Evolutionary conservation across 2,888 invertebrate genomes (phyloP).

Genomic region (Elmis aenea): DNA sequence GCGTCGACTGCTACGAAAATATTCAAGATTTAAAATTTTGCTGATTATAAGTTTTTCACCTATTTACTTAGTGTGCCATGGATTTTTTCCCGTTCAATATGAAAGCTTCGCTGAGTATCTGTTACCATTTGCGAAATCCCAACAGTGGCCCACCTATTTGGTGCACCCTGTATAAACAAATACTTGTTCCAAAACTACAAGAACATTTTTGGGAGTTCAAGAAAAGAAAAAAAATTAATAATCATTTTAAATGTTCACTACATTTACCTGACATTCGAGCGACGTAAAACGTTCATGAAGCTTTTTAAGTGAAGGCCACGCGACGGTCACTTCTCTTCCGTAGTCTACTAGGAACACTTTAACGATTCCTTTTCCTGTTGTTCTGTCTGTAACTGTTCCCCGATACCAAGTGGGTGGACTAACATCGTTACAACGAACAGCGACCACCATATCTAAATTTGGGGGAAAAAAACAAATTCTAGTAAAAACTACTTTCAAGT

Average conservation of each 20-base stretch:
- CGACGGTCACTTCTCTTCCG: constrained; percentile 51
- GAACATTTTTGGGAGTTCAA: no score
- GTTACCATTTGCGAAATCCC: no score
- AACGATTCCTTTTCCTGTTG: constrained; percentile 46
- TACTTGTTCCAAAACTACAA: no score
- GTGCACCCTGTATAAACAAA: no score
- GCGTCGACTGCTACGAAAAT: no score
- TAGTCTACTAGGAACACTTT: constrained; percentile 60
- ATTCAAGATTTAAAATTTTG: no score
- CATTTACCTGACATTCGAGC: constrained; percentile 35
- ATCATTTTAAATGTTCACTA: constrained; percentile 1
- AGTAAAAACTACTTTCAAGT: no score
- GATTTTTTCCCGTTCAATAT: no score
- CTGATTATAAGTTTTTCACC: no score
- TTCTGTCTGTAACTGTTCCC: constrained; percentile 51
- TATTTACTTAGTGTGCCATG: no score
- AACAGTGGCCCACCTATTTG: no score
- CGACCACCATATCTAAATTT: constrained; percentile 53
- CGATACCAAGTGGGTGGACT: constrained; percentile 54
- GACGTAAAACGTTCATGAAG: constrained; percentile 41
- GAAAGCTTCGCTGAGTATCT: constrained; percentile 2
- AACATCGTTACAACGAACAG: constrained; percentile 43
- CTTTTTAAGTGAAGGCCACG: constrained; percentile 50
- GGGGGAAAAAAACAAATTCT: no score
- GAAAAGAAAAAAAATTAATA: constrained; percentile 4